Evolutionary conservation across 2,797 vertebrate genomes (phyloP), one percentile per base, ranked within the genome.

Genomic region (Remorina albescens): DNA sequence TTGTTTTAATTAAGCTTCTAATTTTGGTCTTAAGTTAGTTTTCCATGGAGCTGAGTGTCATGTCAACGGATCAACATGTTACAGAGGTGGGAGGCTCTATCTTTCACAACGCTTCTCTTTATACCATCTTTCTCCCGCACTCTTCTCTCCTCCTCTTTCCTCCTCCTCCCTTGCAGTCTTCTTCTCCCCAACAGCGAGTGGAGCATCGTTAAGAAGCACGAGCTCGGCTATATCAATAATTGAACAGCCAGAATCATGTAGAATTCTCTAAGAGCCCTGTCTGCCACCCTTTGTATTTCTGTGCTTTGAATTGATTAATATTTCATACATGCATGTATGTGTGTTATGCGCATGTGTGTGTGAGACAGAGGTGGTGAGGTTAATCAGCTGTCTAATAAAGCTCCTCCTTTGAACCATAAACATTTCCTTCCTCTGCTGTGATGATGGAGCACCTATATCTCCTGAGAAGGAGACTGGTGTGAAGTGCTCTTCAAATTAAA

Each of bases 221-320:
- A 77, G 75, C 74, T 72, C 2, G 3, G 26, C 67, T 90, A n/a
- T 83, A 88, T 94, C 57, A 92, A 94, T 94, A 87, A 94, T 93
- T 75, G 41, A 94, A 55, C 39, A 63, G 30, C 47, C 74, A 83
- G 84, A 93, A 91, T 87, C 89, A 91, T 91, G 92, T 86, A 87
- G 81, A 91, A 93, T 93, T 94, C 91, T 90, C 75, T 85, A 91
- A 92, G 91, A 94, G 93, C 79, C 76, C 67, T 55, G 69, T 84
- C 71, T 77, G 67, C 58, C 49, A 65, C 68, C 78, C 83, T 87
- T 91, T 92, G 80, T 89, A 89, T 82, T 81, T 82, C 75, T 86
- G 67, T 8, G 51, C 84, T 78, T 71, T 76, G 70, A 90, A 87
- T 71, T 63, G 49, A 92, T 94, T 76, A 87, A 93, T 91, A 93